Conservation (phyloP, 92 coral and sea anemone genomes). For the Pocillopora meandrina region DNA sequence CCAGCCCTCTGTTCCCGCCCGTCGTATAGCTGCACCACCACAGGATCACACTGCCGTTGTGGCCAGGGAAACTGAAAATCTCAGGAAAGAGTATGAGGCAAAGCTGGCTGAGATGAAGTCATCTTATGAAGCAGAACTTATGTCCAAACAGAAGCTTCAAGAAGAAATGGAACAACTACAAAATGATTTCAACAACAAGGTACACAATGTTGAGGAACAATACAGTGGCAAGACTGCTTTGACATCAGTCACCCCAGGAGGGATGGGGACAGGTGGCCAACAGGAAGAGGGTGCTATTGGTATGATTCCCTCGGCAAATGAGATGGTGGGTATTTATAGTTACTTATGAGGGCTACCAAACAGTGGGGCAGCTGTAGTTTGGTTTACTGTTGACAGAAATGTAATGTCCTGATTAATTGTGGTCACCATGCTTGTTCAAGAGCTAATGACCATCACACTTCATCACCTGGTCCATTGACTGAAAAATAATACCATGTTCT, state of each 20-base stretch:
- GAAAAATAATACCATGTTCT: no score
- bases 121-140: slow-evolving; percentile 88
- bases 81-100: slow-evolving; percentile 82
- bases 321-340: slow-evolving; percentile 13
- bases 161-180: slow-evolving; percentile 81
- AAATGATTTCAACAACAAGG: slow-evolving; percentile 77
- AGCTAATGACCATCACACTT: no score
- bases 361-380: background rate
- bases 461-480: no score
- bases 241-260: slow-evolving; percentile 11
- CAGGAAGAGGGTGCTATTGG: slow-evolving; percentile 63
- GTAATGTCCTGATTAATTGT: no score
- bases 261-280: slow-evolving; percentile 19
- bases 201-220: slow-evolving; percentile 86
- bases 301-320: slow-evolving; percentile 52
- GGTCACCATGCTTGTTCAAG: no score
- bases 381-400: no score
- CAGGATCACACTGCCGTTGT: slow-evolving; percentile 69
- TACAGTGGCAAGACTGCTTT: slow-evolving; percentile 44
- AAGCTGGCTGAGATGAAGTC: slow-evolving; percentile 87
- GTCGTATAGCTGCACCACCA: slow-evolving; percentile 44
- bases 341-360: background rate
- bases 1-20: slow-evolving; percentile 27
- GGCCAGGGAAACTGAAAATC: slow-evolving; percentile 79
- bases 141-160: slow-evolving; percentile 90